These are phyloP conservation scores for Andrena dorsata DNA, from an alignment of 2,888 invertebrate genomes.

Conservation along the genomic window DNA sequence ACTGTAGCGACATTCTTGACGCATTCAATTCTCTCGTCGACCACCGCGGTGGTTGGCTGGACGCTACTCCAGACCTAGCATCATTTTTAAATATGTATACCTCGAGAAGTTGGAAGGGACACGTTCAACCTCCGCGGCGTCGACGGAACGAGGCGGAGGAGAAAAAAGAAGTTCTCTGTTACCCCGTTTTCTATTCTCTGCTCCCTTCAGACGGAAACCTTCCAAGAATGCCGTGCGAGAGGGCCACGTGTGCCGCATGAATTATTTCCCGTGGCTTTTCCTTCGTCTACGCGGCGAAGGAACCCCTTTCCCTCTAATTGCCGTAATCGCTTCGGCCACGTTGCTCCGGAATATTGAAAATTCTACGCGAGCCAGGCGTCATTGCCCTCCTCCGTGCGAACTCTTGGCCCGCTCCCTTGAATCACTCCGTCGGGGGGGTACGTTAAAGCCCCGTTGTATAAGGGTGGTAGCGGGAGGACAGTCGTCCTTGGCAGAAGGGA, in stretches of 20 bases:
- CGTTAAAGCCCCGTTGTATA: conserved; percentile 22
- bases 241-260: conserved; percentile 58
- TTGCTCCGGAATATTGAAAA: conserved; percentile 59
- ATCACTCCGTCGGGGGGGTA: conserved; percentile 35
- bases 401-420: conserved; percentile 39
- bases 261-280: conserved; percentile 50
- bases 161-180: conserved; percentile 10
- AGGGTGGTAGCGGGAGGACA: conserved; percentile 31
- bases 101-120: not conserved
- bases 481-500: not conserved
- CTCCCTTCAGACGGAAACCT: conserved; percentile 30
- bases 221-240: conserved; percentile 48
- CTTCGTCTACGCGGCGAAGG: conserved; percentile 6
- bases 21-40: conserved; percentile 47
- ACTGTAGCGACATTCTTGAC: conserved; percentile 38
- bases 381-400: conserved; percentile 48
- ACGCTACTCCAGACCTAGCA: conserved; percentile 17
- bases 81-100: not conserved
- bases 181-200: conserved; percentile 19
- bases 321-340: conserved; percentile 57
- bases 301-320: conserved; percentile 57
- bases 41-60: not conserved
- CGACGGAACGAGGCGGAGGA: conserved; percentile 1
- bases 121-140: not conserved
- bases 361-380: conserved; percentile 55